Conservation (phyloP, 2,113 vertebrate species). For the Myanophis thanlyinensis region DNA sequence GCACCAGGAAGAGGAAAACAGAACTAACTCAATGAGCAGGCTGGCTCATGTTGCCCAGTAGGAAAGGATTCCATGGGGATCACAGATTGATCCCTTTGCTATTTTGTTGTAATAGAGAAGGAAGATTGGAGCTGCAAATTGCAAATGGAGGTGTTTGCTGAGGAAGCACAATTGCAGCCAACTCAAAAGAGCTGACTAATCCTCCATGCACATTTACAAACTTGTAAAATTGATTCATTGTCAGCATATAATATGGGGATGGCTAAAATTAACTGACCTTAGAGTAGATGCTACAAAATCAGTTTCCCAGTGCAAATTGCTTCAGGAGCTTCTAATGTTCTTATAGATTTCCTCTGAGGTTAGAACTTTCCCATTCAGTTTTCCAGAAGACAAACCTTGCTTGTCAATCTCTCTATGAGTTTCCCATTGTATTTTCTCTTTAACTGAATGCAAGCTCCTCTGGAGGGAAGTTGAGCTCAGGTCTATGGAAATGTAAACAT, state of each 20-base stretch:
- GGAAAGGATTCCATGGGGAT: slow-evolving; percentile 3
- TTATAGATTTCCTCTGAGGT: background rate
- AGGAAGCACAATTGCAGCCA: slow-evolving; percentile 40
- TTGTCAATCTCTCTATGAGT: background rate
- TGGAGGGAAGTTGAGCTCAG: background rate
- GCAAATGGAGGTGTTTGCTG: slow-evolving; percentile 40
- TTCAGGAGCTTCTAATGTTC: background rate
- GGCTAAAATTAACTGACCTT: background rate
- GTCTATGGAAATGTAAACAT: background rate
- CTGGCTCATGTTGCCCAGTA: slow-evolving; percentile 25
- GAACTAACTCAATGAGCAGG: slow-evolving; percentile 27
- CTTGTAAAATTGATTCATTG: slow-evolving; percentile 16
- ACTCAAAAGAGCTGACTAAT: slow-evolving; percentile 38
- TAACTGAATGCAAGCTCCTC: background rate
- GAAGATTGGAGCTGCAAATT: slow-evolving; percentile 25
- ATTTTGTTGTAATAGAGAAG: slow-evolving; percentile 27
- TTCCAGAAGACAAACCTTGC: background rate
- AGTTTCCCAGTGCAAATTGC: background rate
- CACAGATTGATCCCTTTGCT: slow-evolving; percentile 25
- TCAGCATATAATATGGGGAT: background rate
- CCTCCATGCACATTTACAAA: background rate
- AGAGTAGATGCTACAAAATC: background rate
- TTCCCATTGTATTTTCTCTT: background rate
- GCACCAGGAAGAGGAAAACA: slow-evolving; percentile 21
- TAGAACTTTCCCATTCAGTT: background rate